Evolutionary conservation across 2,888 invertebrate genomes (phyloP).

Genomic region (Pristionchus fissidentatus): DNA sequence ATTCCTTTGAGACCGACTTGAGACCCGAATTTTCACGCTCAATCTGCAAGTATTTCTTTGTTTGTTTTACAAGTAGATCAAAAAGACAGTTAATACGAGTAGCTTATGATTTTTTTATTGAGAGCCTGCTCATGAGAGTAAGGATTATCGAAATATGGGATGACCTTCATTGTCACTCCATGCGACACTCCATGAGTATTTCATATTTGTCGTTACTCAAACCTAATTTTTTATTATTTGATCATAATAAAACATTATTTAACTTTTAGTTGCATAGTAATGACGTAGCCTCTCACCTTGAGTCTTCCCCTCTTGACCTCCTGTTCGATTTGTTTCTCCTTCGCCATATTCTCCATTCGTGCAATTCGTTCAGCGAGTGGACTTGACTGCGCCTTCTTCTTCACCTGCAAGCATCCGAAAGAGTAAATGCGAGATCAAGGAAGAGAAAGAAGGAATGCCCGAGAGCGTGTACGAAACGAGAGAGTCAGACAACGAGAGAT

Average conservation of each 20-base stretch:
- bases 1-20: not conserved
- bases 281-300: conserved; percentile 1
- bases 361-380: conserved; percentile 44
- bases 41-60: not conserved
- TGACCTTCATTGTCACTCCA: not conserved
- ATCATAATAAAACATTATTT: too few species aligned
- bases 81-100: not conserved
- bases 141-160: not conserved
- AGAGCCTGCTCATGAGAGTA: not conserved
- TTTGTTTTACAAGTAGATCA: not conserved
- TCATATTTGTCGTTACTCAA: too few species aligned
- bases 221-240: too few species aligned
- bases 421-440: too few species aligned
- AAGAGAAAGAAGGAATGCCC: not conserved
- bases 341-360: conserved; percentile 46
- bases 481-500: too few species aligned
- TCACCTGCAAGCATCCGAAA: not conserved
- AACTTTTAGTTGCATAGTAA: not conserved
- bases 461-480: not conserved
- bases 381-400: conserved; percentile 15
- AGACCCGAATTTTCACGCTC: not conserved
- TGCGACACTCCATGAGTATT: too few species aligned
- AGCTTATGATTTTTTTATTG: not conserved
- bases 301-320: not conserved
- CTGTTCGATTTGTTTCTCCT: conserved; percentile 41